Conservation (phyloP, 2,888 invertebrate species). For the Drepana falcataria region DNA sequence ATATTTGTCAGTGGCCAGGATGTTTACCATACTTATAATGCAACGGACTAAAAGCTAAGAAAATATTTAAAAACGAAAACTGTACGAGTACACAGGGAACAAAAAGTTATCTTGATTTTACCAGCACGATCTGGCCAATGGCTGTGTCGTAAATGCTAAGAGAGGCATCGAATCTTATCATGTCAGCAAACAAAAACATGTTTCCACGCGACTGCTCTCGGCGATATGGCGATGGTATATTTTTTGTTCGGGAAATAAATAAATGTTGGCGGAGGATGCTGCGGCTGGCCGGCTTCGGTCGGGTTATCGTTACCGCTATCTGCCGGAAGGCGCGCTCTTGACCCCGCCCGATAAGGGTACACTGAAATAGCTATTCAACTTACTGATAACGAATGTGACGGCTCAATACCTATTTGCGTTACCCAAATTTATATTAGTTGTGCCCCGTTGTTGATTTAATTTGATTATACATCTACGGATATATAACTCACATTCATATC, state of each 20-base stretch:
- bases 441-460: constrained; percentile 1
- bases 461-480: background rate
- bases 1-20: constrained; percentile 69
- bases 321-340: constrained; percentile 74
- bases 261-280: constrained; percentile 54
- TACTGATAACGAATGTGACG: constrained; percentile 27
- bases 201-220: constrained; percentile 29
- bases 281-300: constrained; percentile 36
- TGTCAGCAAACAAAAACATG: constrained; percentile 37
- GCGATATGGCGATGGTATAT: constrained; percentile 30
- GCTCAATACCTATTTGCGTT: background rate
- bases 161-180: constrained; percentile 39
- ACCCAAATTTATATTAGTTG: too few species aligned
- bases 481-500: too few species aligned
- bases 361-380: constrained; percentile 42
- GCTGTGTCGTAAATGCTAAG: constrained; percentile 24
- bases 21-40: constrained; percentile 64
- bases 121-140: constrained; percentile 21
- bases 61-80: constrained; percentile 56
- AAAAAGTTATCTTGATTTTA: constrained; percentile 40
- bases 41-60: constrained; percentile 60
- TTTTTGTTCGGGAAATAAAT: constrained; percentile 43
- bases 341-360: constrained; percentile 60
- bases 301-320: constrained; percentile 48
- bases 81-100: constrained; percentile 39